A percentile compares a stretch with the other conserved stretches of the same genome.
phyloP scores from a whole-genome alignment of 2,888 invertebrate species.

The Xylophagus ater region DNA sequence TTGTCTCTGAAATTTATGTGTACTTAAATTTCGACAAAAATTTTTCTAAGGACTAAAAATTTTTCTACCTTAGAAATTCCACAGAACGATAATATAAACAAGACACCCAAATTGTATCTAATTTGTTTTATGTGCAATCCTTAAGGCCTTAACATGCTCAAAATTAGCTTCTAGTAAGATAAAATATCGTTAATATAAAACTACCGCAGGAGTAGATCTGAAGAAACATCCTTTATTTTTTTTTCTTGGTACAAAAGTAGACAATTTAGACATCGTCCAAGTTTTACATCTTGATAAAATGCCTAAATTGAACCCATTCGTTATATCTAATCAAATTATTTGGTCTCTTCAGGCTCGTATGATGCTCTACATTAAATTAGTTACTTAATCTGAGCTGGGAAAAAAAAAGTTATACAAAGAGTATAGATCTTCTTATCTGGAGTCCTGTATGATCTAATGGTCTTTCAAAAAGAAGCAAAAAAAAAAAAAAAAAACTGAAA shows the following conservation, averaged over 20 bases:
- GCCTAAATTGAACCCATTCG: constrained; percentile 10
- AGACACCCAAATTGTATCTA: constrained; percentile 7
- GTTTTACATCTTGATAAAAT: neutral
- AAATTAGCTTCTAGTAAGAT: constrained; percentile 14
- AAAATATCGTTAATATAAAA: constrained; percentile 11
- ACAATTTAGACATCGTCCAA: neutral
- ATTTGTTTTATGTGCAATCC: constrained; percentile 16
- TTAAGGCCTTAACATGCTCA: constrained; percentile 8
- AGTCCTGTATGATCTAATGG: too few species aligned
- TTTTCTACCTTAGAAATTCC: too few species aligned
- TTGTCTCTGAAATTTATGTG: neutral
- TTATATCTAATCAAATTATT: constrained; percentile 15
- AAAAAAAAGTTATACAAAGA: too few species aligned
- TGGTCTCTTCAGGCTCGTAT: constrained; percentile 9
- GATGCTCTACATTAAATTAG: too few species aligned
- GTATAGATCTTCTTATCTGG: too few species aligned
- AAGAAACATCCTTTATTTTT: constrained; percentile 10
- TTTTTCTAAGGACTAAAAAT: constrained; percentile 8
- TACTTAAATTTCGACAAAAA: neutral
- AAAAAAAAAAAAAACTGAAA: too few species aligned
- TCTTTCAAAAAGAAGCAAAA: too few species aligned
- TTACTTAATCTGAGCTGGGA: too few species aligned
- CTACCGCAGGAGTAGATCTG: constrained; percentile 12
- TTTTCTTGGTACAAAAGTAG: neutral
- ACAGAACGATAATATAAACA: constrained; percentile 16